Conservation (phyloP, 2,888 invertebrate genomes). For the Aquatica leii region DNA sequence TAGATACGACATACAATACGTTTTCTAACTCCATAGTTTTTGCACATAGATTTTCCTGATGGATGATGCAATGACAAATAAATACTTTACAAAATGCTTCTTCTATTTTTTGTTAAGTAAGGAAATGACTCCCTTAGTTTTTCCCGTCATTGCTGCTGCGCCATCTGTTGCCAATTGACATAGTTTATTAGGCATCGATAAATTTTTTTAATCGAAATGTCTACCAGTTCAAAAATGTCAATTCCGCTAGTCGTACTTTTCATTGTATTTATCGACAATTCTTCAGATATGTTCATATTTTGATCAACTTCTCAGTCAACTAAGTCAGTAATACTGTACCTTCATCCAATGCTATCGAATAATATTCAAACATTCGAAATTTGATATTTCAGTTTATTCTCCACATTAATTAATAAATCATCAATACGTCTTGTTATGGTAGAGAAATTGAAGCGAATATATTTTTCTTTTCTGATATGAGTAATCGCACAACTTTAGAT, state of each 20-base stretch:
- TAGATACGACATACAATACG: not conserved
- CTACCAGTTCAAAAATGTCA: slow-evolving; percentile 7
- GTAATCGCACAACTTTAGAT: slow-evolving; percentile 16
- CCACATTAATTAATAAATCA: not conserved
- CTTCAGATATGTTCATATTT: no score
- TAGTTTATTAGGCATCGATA: no score
- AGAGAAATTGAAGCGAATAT: slow-evolving; percentile 10
- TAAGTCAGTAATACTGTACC: not conserved
- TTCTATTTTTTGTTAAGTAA: not conserved
- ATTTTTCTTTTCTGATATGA: slow-evolving; percentile 6
- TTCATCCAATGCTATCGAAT: not conserved
- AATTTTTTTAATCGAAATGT: slow-evolving; percentile 3
- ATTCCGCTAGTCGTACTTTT: slow-evolving; percentile 4
- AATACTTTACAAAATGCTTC: not conserved
- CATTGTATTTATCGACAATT: slow-evolving; percentile 9
- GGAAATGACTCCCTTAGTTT: slow-evolving; percentile 8
- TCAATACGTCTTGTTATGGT: not conserved
- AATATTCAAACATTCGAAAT: no score
- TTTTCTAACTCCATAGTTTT: slow-evolving; percentile 5
- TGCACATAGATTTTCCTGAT: not conserved
- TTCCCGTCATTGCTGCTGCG: slow-evolving; percentile 9
- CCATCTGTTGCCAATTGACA: no score
- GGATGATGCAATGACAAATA: not conserved
- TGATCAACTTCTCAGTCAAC: no score
- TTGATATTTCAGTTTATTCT: no score